Conservation (phyloP, 2,113 vertebrate species). For the Myiopsitta monachus region DNA sequence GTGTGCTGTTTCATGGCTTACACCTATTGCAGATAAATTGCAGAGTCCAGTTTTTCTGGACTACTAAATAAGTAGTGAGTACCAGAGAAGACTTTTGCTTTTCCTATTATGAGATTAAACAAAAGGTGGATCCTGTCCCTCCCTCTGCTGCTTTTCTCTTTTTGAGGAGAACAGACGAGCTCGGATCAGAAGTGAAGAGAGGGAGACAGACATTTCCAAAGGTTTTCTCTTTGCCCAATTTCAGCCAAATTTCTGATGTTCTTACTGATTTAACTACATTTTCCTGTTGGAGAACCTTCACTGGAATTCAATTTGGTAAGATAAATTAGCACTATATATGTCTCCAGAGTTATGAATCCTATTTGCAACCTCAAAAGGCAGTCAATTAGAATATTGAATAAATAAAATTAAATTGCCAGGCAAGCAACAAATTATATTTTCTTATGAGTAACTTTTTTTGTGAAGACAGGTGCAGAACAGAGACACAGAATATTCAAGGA, state of each 20-base stretch:
- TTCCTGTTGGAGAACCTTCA: not conserved
- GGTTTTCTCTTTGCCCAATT: not conserved
- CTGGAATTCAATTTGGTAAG: not conserved
- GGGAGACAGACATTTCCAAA: not conserved
- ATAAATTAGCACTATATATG: not conserved
- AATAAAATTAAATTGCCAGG: not conserved
- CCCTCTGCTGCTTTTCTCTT: not conserved
- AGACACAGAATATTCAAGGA: not conserved
- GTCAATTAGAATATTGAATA: not conserved
- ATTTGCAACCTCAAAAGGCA: not conserved
- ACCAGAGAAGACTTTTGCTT: not conserved
- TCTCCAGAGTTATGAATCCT: not conserved
- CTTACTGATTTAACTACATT: not conserved
- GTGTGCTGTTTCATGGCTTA: rapidly evolving
- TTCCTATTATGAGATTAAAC: not conserved
- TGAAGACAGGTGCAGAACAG: not conserved
- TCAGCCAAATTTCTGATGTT: not conserved
- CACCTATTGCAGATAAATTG: not conserved
- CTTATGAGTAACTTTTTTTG: not conserved
- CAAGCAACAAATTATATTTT: not conserved
- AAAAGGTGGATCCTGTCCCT: not conserved
- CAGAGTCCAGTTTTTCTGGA: not conserved
- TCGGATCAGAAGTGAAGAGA: not conserved
- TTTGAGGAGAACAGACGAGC: not conserved
- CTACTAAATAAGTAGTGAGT: not conserved